A percentile compares a stretch with the other conserved stretches of the same genome.
Conservation (phyloP, 2,797 vertebrate genomes). For the Anableps anableps region DNA sequence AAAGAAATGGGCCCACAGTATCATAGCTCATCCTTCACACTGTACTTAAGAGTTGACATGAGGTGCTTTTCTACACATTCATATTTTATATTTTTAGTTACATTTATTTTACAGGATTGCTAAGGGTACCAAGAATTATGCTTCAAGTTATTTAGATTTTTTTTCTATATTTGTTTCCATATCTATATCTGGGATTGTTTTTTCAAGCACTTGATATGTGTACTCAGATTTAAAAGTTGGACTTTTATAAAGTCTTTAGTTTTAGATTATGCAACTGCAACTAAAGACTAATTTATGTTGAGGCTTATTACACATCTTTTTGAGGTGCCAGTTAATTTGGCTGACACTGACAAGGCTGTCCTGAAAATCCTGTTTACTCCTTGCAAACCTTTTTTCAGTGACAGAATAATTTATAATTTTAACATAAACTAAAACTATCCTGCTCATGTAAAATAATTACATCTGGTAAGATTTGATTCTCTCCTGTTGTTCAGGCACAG, state of each 20-base stretch:
- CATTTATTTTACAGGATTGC: not conserved
- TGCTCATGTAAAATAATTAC: conserved; percentile 29
- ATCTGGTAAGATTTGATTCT: conserved; percentile 29
- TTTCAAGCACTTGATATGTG: not conserved
- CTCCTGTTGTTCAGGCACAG: conserved; percentile 11
- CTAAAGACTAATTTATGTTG: not conserved
- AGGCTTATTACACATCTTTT: not conserved
- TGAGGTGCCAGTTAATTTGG: not conserved
- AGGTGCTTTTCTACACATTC: not conserved
- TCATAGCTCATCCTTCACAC: not conserved
- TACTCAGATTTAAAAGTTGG: not conserved
- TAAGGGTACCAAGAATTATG: not conserved
- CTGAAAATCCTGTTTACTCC: not conserved
- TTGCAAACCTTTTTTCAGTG: conserved; percentile 2
- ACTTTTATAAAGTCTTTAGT: not conserved
- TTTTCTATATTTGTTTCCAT: not conserved
- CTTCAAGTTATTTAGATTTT: not conserved
- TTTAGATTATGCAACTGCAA: not conserved
- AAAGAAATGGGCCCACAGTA: not conserved
- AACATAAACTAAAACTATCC: conserved; percentile 14
- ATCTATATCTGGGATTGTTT: not conserved
- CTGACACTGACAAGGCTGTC: not conserved
- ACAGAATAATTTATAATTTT: conserved; percentile 6
- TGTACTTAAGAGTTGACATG: not conserved
- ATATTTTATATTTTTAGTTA: not conserved